Evolutionary conservation across 2,797 vertebrate genomes (phyloP).

Genomic region (Nyctalus aviator): DNA sequence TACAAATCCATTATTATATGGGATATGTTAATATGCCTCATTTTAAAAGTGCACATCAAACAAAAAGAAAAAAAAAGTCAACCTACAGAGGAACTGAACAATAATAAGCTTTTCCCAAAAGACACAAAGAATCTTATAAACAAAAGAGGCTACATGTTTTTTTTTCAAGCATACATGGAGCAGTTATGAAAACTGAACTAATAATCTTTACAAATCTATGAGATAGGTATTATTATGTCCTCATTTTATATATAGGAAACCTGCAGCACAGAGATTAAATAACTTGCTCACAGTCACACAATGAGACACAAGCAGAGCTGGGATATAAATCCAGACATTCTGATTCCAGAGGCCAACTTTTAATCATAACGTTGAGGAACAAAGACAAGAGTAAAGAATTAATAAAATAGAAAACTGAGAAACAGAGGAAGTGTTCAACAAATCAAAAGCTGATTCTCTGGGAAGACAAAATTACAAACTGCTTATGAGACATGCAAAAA

Average conservation of each 20-base stretch:
- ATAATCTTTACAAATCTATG: background rate
- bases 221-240: background rate
- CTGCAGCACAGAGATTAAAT: background rate
- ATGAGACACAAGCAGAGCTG: background rate
- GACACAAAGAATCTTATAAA: background rate
- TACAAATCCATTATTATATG: background rate
- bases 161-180: background rate
- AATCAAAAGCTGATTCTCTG: conserved; percentile 6
- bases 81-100: background rate
- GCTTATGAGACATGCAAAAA: background rate
- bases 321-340: background rate
- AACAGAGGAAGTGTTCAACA: background rate
- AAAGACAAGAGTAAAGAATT: background rate
- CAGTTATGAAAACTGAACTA: background rate
- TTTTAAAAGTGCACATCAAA: background rate
- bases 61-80: background rate
- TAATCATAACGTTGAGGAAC: background rate
- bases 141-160: background rate
- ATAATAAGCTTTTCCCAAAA: background rate
- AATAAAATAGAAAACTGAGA: conserved; percentile 5
- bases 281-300: background rate
- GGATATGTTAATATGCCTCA: background rate
- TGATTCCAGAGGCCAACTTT: background rate
- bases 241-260: background rate
- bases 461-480: background rate